Evolutionary conservation across 2,888 invertebrate genomes (phyloP).

Genomic region (Hetaerina titia): DNA sequence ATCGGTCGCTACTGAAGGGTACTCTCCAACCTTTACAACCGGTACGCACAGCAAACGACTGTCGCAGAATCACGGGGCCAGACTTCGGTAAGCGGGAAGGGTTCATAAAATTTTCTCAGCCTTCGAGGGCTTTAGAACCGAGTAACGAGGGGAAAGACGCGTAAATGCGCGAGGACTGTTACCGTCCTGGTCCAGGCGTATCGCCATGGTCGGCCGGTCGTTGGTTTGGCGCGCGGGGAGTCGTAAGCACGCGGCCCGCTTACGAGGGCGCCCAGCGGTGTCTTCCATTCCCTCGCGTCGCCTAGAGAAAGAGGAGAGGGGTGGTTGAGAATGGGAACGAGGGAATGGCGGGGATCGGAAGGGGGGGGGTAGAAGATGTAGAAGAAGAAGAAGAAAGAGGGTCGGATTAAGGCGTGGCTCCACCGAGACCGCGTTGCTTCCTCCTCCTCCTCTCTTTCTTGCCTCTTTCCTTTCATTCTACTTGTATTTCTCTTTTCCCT

Average conservation of each 20-base stretch:
- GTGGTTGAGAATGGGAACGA: background rate
- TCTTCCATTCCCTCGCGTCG: too few species aligned
- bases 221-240: too few species aligned
- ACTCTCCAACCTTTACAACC: background rate
- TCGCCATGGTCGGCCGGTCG: too few species aligned
- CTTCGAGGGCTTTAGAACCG: background rate
- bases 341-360: background rate
- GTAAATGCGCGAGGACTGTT: background rate
- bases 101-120: background rate
- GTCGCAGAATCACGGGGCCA: background rate
- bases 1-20: background rate
- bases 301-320: background rate
- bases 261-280: too few species aligned
- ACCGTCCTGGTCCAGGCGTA: too few species aligned
- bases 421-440: background rate
- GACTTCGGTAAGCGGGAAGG: background rate
- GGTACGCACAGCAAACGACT: background rate
- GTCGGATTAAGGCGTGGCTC: slow-evolving; percentile 24
- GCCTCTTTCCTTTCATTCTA: background rate
- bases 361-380: background rate
- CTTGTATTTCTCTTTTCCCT: background rate
- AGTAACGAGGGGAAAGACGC: background rate
- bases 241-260: too few species aligned
- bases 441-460: background rate
- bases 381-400: background rate